phyloP scores from a whole-genome alignment of 2,888 invertebrate genomes.

The Scaptomyza parva region DNA sequence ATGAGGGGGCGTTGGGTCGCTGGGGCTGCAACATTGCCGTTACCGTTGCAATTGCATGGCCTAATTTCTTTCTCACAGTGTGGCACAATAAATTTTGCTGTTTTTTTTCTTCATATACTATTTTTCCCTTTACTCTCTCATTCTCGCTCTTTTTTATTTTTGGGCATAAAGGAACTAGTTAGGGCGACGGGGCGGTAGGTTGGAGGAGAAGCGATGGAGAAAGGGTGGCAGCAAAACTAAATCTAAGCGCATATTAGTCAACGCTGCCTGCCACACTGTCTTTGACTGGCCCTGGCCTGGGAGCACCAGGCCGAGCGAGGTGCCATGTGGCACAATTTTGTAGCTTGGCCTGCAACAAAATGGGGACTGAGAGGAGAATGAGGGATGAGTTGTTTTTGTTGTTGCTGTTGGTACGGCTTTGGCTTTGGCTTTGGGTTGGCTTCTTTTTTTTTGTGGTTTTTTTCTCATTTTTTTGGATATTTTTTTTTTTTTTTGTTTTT shows the following conservation, averaged over 20 bases:
- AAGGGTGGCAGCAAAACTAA: conserved; percentile 50
- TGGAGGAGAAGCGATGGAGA: not conserved
- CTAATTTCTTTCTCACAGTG: conserved; percentile 47
- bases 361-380: not conserved
- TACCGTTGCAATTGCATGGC: conserved; percentile 70
- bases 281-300: conserved; percentile 69
- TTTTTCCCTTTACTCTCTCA: conserved; percentile 10
- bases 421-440: conserved; percentile 9
- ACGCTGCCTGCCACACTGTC: conserved; percentile 56
- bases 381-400: no score
- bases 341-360: conserved; percentile 39
- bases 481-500: conserved; percentile 1
- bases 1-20: not conserved
- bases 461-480: not conserved
- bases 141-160: not conserved
- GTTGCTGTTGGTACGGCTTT: not conserved
- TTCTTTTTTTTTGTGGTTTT: not conserved
- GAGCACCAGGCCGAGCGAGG: conserved; percentile 52
- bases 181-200: conserved; percentile 1
- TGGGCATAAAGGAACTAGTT: conserved; percentile 1
- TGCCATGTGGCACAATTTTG: conserved; percentile 66
- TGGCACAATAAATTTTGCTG: conserved; percentile 50
- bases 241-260: conserved; percentile 71
- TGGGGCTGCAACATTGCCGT: conserved; percentile 9
- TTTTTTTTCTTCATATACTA: conserved; percentile 8